Percentiles rank a stretch among this genome's conserved stretches.
phyloP scores from a whole-genome alignment of 2,797 vertebrate genomes.

The Saxicola maurus region DNA sequence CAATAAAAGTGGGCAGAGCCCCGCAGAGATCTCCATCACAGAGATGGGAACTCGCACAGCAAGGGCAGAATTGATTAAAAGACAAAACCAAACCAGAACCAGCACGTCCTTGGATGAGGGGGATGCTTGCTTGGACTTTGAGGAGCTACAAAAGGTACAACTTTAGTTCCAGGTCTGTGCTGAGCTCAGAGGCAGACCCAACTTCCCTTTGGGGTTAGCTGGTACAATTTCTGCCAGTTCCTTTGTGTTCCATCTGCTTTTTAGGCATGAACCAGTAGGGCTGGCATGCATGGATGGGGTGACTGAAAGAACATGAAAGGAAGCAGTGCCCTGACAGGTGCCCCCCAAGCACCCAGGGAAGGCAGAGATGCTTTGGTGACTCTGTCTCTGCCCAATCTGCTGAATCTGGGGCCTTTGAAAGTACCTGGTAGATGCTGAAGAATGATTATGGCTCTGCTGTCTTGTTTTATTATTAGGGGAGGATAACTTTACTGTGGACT shows the following conservation, averaged over 20 bases:
- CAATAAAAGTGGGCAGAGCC: not conserved
- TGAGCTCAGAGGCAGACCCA: not conserved
- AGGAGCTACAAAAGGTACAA: not conserved
- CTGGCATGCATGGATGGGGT: not conserved
- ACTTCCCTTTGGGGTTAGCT: not conserved
- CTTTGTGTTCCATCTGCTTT: not conserved
- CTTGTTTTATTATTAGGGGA: not conserved
- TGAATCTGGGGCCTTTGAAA: not conserved
- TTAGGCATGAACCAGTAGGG: not conserved
- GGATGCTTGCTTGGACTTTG: not conserved
- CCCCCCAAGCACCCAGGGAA: not conserved
- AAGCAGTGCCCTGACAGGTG: not conserved
- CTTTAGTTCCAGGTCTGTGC: not conserved
- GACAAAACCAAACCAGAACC: not conserved
- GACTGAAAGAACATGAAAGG: not conserved
- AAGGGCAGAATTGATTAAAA: conserved; percentile 31
- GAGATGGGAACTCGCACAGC: not conserved
- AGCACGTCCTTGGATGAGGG: not conserved
- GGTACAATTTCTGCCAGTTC: not conserved
- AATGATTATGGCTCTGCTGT: not conserved
- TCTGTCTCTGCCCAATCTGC: not conserved
- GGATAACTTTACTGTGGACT: not conserved
- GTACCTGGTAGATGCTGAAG: not conserved
- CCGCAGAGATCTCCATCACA: not conserved
- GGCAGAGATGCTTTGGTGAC: not conserved